Conservation (phyloP, 2,113 vertebrate genomes). For the Rhinolophus ferrumequinum region DNA sequence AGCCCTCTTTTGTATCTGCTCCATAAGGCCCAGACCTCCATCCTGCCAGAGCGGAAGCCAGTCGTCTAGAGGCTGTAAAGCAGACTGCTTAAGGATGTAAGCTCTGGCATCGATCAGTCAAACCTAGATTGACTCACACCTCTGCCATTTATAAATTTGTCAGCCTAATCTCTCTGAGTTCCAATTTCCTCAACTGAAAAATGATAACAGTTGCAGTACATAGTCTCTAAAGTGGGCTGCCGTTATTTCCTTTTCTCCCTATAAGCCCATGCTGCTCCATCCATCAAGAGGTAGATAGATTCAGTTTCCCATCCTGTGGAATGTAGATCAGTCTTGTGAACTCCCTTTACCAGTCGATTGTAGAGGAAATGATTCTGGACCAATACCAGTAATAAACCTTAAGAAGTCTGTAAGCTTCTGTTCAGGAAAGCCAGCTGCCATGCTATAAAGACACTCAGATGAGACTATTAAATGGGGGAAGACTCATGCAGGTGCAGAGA, state of each 20-base stretch:
- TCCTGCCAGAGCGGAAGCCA: neutral
- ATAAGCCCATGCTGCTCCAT: accelerated
- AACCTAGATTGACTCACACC: neutral
- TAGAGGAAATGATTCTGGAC: neutral
- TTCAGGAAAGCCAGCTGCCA: neutral
- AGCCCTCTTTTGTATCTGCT: neutral
- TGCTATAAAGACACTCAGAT: neutral
- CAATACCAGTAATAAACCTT: neutral
- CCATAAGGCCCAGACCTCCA: neutral
- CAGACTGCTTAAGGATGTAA: neutral
- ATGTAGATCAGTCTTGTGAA: neutral
- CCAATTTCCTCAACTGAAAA: neutral
- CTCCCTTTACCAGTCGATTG: neutral
- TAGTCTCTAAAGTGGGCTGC: neutral
- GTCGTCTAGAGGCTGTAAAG: neutral
- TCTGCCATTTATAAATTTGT: neutral
- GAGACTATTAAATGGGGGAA: neutral
- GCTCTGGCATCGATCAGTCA: neutral
- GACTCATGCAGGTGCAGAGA: neutral
- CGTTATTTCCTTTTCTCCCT: neutral
- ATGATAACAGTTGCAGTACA: neutral
- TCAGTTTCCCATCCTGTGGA: neutral
- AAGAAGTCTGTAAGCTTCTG: neutral
- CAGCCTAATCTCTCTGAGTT: neutral
- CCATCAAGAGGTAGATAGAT: neutral